Percentiles rank a stretch among this genome's conserved stretches.
phyloP scores from a whole-genome alignment of 2,797 vertebrate genomes.

The Galago senegalensis region DNA sequence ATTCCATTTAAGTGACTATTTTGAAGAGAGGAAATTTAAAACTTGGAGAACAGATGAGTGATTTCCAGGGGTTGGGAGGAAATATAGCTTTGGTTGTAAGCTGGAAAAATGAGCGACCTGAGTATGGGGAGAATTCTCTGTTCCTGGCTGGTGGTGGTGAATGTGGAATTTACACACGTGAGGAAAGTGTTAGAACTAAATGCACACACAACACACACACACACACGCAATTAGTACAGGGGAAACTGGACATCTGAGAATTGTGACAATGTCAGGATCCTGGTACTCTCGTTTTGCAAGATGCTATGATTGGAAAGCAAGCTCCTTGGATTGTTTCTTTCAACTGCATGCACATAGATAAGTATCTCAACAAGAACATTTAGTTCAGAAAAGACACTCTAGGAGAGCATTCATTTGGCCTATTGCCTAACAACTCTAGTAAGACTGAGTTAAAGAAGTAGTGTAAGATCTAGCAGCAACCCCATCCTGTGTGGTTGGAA shows the following conservation, averaged over 20 bases:
- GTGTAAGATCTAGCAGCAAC: background rate
- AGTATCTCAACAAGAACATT: background rate
- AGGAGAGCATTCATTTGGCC: fast-evolving
- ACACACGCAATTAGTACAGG: fast-evolving
- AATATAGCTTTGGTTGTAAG: fast-evolving
- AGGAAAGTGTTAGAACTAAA: background rate
- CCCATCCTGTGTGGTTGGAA: fast-evolving
- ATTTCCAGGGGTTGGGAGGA: background rate
- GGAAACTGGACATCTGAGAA: fast-evolving
- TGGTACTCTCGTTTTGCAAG: background rate
- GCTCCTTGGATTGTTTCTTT: background rate
- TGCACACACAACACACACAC: no score
- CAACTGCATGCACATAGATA: fast-evolving
- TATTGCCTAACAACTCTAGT: fast-evolving
- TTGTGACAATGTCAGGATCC: fast-evolving
- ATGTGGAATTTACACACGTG: fast-evolving
- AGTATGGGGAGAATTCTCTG: background rate
- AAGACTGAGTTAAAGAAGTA: fast-evolving
- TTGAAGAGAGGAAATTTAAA: background rate
- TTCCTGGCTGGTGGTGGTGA: no score
- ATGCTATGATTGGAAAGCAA: background rate
- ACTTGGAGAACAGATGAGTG: background rate
- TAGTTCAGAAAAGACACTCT: background rate
- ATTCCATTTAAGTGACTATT: background rate
- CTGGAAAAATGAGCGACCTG: background rate